Percentiles rank a stretch among this genome's conserved stretches.
These are phyloP conservation scores for Scaptomyza flava DNA, from an alignment of 2,888 invertebrate genomes.

Conservation along the genomic window DNA sequence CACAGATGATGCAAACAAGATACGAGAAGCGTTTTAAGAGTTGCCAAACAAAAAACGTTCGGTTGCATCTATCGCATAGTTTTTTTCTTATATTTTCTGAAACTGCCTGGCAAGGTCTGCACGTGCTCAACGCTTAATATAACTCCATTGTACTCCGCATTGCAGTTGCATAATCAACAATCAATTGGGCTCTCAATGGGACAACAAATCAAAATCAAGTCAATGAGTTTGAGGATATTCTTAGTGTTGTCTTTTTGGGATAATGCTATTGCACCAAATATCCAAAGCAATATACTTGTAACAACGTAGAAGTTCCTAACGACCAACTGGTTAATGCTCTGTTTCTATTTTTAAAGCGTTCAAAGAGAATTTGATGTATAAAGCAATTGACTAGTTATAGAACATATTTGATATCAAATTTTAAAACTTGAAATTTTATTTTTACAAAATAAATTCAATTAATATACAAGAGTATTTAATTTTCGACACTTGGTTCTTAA, in stretches of 20 bases:
- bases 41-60: conserved; percentile 44
- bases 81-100: conserved; percentile 4
- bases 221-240: conserved; percentile 50
- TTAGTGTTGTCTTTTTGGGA: conserved; percentile 7
- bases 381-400: too few relatives aligned
- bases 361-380: neutral
- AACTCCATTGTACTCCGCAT: conserved; percentile 56
- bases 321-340: neutral
- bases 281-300: conserved; percentile 8
- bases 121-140: conserved; percentile 45
- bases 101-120: conserved; percentile 64
- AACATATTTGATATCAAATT: too few relatives aligned
- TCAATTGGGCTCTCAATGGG: conserved; percentile 58
- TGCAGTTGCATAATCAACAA: conserved; percentile 62
- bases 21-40: conserved; percentile 57
- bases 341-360: too few relatives aligned
- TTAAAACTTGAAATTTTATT: too few relatives aligned
- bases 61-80: conserved; percentile 33
- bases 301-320: neutral
- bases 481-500: neutral
- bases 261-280: conserved; percentile 13
- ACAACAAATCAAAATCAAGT: conserved; percentile 65
- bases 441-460: too few relatives aligned
- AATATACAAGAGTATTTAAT: conserved; percentile 28
- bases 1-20: conserved; percentile 70